Conservation (phyloP, 1,140 invertebrate species). For the Melipona quadrifasciata region DNA sequence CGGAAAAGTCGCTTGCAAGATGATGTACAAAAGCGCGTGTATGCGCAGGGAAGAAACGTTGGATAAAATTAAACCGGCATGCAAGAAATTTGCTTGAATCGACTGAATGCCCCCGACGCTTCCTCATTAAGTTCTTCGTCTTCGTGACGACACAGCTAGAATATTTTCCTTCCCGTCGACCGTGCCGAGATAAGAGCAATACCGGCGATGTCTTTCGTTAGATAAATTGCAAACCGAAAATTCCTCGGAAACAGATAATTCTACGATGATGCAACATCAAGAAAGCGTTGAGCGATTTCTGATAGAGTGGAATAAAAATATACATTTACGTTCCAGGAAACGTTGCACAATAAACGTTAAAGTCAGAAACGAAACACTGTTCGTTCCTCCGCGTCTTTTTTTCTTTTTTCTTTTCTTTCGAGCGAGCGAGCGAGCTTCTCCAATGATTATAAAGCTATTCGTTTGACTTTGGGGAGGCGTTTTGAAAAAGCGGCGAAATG, state of each 20-base stretch:
- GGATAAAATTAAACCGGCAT: constrained; percentile 41
- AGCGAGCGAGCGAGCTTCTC: too few relatives aligned
- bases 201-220: constrained; percentile 8
- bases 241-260: background rate
- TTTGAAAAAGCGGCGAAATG: constrained; percentile 21
- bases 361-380: background rate
- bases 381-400: background rate
- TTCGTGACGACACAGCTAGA: constrained; percentile 14
- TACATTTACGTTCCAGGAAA: too few relatives aligned
- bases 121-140: constrained; percentile 51
- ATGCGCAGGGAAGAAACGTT: constrained; percentile 24
- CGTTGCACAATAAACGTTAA: background rate
- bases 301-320: background rate
- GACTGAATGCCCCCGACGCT: constrained; percentile 44
- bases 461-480: constrained; percentile 19
- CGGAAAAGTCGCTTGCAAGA: background rate
- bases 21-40: background rate
- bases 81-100: constrained; percentile 41
- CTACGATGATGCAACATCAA: background rate
- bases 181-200: background rate
- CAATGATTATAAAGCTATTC: background rate
- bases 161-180: constrained; percentile 12
- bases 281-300: background rate
- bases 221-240: background rate
- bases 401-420: background rate